Evolutionary conservation across 2,888 invertebrate species (phyloP).

Genomic region (Allophyes oxyacanthae): DNA sequence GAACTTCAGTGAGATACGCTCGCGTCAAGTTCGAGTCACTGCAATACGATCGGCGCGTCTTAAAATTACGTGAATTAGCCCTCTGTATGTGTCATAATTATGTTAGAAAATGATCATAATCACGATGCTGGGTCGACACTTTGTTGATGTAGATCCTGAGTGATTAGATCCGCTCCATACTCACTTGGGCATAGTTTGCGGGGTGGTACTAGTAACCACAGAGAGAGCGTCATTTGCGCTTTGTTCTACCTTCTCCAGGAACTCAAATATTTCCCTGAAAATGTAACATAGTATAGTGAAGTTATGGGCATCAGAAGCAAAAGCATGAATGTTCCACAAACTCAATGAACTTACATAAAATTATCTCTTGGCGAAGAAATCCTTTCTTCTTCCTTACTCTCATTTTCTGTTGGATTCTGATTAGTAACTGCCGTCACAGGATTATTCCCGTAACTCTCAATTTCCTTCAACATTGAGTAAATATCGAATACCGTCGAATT

Average conservation of each 20-base stretch:
- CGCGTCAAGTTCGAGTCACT: too few relatives aligned
- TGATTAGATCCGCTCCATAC: too few relatives aligned
- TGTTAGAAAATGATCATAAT: too few relatives aligned
- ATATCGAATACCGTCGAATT: constrained; percentile 85
- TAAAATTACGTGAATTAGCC: too few relatives aligned
- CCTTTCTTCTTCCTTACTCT: constrained; percentile 67
- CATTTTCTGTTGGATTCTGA: constrained; percentile 56
- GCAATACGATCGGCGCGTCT: too few relatives aligned
- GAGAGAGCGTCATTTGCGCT: constrained; percentile 86
- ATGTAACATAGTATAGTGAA: too few relatives aligned
- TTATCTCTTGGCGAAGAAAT: constrained; percentile 77
- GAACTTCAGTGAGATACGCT: too few relatives aligned
- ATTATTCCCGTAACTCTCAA: constrained; percentile 83
- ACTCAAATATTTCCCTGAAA: constrained; percentile 91
- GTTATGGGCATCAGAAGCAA: too few relatives aligned
- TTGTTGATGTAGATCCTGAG: too few relatives aligned
- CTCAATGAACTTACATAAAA: constrained; percentile 74
- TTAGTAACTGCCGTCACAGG: constrained; percentile 70
- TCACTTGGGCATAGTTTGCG: constrained; percentile 82
- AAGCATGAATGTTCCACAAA: too few relatives aligned
- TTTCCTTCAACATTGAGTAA: constrained; percentile 87
- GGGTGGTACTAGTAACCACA: constrained; percentile 78
- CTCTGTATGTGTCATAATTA: too few relatives aligned
- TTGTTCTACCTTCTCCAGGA: constrained; percentile 91
- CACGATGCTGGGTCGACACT: too few relatives aligned